These are phyloP conservation scores for Oreonectes daqikongensis DNA, from an alignment of 2,797 vertebrate species.

Conservation along the genomic window DNA sequence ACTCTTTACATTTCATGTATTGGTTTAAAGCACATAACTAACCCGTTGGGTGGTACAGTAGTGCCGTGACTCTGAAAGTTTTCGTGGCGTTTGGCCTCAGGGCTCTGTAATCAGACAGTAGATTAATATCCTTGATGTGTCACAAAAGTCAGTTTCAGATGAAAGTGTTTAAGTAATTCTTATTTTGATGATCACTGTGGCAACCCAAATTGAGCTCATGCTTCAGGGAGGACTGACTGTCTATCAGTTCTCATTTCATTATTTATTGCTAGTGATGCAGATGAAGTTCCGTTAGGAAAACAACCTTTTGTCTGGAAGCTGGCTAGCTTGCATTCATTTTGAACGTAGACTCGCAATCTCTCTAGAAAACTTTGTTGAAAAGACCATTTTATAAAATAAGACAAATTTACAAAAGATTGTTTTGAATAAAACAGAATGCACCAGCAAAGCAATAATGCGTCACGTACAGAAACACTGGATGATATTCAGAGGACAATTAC, in stretches of 20 bases:
- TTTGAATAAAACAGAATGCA: conserved; percentile 42
- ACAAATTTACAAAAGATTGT: conserved; percentile 14
- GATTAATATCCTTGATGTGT: conserved; percentile 39
- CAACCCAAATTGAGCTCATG: conserved; percentile 32
- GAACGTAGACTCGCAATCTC: conserved; percentile 17
- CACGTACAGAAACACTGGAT: conserved; percentile 48
- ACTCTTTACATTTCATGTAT: neutral
- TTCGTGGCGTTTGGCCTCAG: conserved; percentile 6
- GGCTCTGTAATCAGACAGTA: conserved; percentile 12
- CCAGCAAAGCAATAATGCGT: conserved; percentile 31
- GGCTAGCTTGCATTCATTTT: conserved; percentile 5
- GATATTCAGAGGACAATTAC: conserved; percentile 42
- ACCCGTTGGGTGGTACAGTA: conserved; percentile 12
- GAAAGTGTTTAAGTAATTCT: conserved; percentile 28
- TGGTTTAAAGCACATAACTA: neutral
- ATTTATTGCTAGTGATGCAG: conserved; percentile 47
- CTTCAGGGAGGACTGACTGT: conserved; percentile 12
- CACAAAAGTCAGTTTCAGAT: conserved; percentile 18
- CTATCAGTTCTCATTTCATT: conserved; percentile 41
- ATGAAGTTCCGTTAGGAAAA: conserved; percentile 31
- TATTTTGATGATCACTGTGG: conserved; percentile 48
- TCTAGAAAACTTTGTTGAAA: conserved; percentile 1
- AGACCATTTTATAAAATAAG: neutral
- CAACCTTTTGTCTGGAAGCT: conserved; percentile 9
- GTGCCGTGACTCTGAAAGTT: conserved; percentile 12